Evolutionary conservation across 2,888 invertebrate species (phyloP), one percentile per base, ranked within the genome.

Genomic region (Drosophila kokeensis): DNA sequence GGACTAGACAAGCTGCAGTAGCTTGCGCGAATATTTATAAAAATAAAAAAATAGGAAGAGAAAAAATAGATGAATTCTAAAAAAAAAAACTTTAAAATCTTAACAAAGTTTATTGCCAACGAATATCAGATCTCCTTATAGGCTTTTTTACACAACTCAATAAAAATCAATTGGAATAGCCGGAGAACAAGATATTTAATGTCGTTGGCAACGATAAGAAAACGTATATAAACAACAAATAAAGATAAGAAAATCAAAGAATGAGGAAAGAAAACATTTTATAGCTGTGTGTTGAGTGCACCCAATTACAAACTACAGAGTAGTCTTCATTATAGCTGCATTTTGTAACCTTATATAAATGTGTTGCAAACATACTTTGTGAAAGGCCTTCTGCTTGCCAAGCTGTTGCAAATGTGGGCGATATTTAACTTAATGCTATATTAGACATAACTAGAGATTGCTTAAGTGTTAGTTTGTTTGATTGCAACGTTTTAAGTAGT

Each of bases 401-500:
- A 58, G 30, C 30, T 49, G 48, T 65, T 57, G 85, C 75, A 72
- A 55, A 61, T 62, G 73, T 64, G 32, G 24, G 48, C 60, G 69
- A 50, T 66, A 45, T 61, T 66, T 5, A 45, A 55, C 71, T 72
- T 73, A 72, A 53, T 48, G 13, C 62, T 76, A 77, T 57, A 53
- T 70, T 57, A 60, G 57, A 49, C 77, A 70, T 79, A 70, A 73
- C 27, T 76, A 69, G 13, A 53, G 53, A 67, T 87, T 83, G 71
- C 85, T 85, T 75, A 68, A 59, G 30, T 76, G 52, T 70, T 72
- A 73, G 66, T 54, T 81, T 70, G 66, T 71, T 75, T 64, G 63
- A 64, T 79, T 83, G 83, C 79, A 73, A 70, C 66, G 42, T 65
- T 65, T 61, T 80, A 59, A 63, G 57, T 62, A 63, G n/a, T 50